These are phyloP conservation scores for Poecilia velifera DNA, from an alignment of 2,797 vertebrate genomes.

Conservation along the genomic window DNA sequence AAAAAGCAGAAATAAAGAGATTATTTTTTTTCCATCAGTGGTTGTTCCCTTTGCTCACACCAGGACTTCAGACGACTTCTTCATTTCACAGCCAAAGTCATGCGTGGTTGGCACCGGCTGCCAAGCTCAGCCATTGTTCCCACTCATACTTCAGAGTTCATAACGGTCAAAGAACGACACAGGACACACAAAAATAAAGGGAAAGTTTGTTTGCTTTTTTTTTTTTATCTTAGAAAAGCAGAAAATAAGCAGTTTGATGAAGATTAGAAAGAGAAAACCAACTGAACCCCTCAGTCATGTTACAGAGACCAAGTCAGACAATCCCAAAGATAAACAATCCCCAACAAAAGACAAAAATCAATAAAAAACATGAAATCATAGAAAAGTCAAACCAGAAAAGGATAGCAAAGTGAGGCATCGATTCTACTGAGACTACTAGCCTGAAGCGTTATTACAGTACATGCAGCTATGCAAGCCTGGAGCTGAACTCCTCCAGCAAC, in stretches of 20 bases:
- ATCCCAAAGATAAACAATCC: slow-evolving; percentile 16
- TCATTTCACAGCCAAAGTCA: neutral
- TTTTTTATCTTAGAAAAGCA: slow-evolving; percentile 65
- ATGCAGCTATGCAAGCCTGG: slow-evolving; percentile 48
- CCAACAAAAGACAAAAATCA: slow-evolving; percentile 33
- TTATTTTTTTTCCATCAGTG: too few relatives aligned
- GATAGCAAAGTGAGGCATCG: slow-evolving; percentile 37
- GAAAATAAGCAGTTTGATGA: slow-evolving; percentile 69
- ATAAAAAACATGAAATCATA: slow-evolving; percentile 43
- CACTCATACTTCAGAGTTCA: neutral
- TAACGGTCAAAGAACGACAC: slow-evolving; percentile 51
- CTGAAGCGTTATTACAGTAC: slow-evolving; percentile 53
- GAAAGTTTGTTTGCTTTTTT: slow-evolving; percentile 47
- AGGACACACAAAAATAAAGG: slow-evolving; percentile 45
- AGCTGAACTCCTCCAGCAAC: slow-evolving; percentile 3
- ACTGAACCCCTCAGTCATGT: slow-evolving; percentile 38
- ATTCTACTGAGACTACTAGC: slow-evolving; percentile 52
- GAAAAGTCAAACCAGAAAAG: slow-evolving; percentile 41
- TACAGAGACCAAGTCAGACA: slow-evolving; percentile 41
- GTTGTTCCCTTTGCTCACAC: neutral
- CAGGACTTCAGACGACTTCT: neutral
- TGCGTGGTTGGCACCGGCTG: neutral
- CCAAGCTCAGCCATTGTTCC: rapidly evolving
- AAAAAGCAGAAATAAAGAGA: neutral
- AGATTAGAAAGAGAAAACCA: slow-evolving; percentile 67